Percentiles rank a stretch among this genome's conserved stretches.
Conservation (phyloP, 2,797 vertebrate species). For the Rhinogobio ventralis region DNA sequence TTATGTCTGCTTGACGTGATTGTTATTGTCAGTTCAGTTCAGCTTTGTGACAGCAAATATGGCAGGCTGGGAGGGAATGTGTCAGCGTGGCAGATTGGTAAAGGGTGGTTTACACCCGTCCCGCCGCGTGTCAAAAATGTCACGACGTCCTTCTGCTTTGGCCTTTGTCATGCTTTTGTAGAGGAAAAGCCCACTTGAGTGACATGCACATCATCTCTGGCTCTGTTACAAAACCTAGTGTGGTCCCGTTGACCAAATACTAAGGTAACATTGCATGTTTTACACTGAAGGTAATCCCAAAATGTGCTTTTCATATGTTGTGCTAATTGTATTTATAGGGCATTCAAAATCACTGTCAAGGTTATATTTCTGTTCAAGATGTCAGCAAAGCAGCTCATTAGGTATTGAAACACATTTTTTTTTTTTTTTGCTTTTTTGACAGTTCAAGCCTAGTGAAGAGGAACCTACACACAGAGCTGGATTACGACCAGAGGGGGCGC, state of each 20-base stretch:
- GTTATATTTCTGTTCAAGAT: not conserved
- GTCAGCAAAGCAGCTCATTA: not conserved
- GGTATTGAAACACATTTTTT: not conserved
- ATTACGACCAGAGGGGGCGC: conserved; percentile 46
- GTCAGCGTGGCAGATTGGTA: conserved; percentile 39
- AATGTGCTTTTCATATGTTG: not conserved
- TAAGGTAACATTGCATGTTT: not conserved
- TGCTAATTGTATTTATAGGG: not conserved
- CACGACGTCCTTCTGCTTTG: conserved; percentile 23
- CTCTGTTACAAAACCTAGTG: not conserved
- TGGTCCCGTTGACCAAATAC: not conserved
- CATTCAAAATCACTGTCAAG: not conserved
- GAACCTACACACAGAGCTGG: conserved; percentile 23
- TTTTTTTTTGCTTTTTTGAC: conserved; percentile 41
- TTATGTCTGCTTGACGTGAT: conserved; percentile 28
- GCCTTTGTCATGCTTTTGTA: conserved; percentile 1
- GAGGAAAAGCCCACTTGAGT: not conserved
- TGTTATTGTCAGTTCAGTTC: conserved; percentile 37
- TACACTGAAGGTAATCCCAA: not conserved
- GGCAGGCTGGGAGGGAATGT: not conserved
- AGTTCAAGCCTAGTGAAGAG: conserved; percentile 56
- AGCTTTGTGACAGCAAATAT: conserved; percentile 26
- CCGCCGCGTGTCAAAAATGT: conserved; percentile 29
- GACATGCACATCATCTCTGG: not conserved
- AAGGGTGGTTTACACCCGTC: conserved; percentile 26